A percentile compares a stretch with the other conserved stretches of the same genome.
Conservation (phyloP, 2,113 vertebrate species). For the Ptyas mucosa region DNA sequence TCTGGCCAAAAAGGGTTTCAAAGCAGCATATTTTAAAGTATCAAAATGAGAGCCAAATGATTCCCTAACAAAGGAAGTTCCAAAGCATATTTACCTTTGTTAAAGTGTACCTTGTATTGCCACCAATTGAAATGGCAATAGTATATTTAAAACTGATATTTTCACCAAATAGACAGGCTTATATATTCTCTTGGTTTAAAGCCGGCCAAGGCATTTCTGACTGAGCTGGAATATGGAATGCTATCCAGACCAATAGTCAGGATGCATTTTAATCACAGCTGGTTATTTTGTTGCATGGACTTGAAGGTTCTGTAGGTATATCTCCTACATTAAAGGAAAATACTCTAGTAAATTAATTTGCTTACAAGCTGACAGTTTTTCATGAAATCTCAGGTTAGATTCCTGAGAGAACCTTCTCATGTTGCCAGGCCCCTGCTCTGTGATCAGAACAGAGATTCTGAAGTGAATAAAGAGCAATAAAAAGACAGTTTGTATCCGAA, state of each 20-base stretch:
- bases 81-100: background rate
- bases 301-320: background rate
- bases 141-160: background rate
- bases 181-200: background rate
- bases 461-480: background rate
- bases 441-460: background rate
- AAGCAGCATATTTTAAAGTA: background rate
- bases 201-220: background rate
- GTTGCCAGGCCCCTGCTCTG: background rate
- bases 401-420: background rate
- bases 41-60: background rate
- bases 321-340: background rate
- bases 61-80: background rate
- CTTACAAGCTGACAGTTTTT: background rate
- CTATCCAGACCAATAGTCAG: background rate
- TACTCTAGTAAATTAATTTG: background rate
- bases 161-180: background rate
- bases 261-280: background rate
- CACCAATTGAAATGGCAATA: background rate
- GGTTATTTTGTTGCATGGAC: background rate
- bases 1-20: background rate
- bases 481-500: background rate
- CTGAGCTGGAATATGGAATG: background rate
- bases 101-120: background rate
- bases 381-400: background rate